phyloP scores from a whole-genome alignment of 2,797 vertebrate genomes.

The Ceyx erithaca region DNA sequence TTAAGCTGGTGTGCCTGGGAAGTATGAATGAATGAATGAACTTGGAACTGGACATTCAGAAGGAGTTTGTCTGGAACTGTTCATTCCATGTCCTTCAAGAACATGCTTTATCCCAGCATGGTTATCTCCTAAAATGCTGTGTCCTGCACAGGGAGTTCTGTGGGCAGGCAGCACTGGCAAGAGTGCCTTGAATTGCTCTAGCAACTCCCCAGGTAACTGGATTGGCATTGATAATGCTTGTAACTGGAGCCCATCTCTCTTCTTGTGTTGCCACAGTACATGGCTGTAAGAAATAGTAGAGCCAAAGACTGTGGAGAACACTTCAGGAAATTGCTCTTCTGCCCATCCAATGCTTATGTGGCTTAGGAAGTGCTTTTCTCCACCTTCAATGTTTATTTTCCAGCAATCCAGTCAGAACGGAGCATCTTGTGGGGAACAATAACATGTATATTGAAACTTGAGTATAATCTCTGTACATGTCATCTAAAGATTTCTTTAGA shows the following conservation, averaged over 20 bases:
- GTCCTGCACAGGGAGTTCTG: background rate
- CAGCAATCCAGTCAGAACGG: constrained; percentile 36
- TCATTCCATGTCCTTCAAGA: background rate
- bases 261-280: constrained; percentile 13
- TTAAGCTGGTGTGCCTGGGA: background rate
- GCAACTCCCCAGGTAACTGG: constrained; percentile 35
- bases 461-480: constrained; percentile 55
- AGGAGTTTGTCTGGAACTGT: constrained; percentile 18
- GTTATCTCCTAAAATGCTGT: background rate
- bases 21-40: background rate
- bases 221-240: background rate
- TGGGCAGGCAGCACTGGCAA: constrained; percentile 29
- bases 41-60: background rate
- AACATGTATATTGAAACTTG: constrained; percentile 56
- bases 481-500: constrained; percentile 48
- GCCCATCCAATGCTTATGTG: background rate
- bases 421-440: constrained; percentile 38
- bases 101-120: constrained; percentile 11
- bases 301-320: constrained; percentile 19
- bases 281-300: constrained; percentile 17
- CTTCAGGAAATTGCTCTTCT: background rate
- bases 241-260: background rate
- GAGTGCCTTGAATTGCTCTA: constrained; percentile 70
- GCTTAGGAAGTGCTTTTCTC: background rate
- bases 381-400: constrained; percentile 25